Evolutionary conservation across 2,797 vertebrate genomes (phyloP).

Genomic region (Iguana delicatissima): DNA sequence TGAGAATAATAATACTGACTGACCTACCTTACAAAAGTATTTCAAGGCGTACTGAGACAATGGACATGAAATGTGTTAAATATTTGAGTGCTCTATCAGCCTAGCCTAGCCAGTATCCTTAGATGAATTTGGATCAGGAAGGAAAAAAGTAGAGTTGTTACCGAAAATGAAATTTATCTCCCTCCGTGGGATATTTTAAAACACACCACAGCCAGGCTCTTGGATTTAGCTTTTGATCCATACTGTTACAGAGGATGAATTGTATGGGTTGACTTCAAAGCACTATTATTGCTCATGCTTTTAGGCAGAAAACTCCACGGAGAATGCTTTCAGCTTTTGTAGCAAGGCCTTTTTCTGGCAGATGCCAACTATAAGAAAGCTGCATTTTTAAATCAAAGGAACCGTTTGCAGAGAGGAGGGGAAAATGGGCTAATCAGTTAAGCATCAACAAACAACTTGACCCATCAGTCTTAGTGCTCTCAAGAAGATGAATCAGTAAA

Average conservation of each 20-base stretch:
- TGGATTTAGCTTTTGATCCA: conserved; percentile 7
- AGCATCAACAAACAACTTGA: not conserved
- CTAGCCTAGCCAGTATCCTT: not conserved
- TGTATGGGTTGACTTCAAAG: conserved; percentile 27
- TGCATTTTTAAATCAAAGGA: conserved; percentile 30
- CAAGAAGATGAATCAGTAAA: not conserved
- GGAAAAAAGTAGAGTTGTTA: not conserved
- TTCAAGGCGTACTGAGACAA: not conserved
- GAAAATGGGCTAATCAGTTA: conserved; percentile 1
- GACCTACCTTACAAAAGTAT: not conserved
- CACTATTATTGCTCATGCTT: conserved; percentile 1
- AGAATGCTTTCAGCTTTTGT: conserved; percentile 39
- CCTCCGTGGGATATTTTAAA: not conserved
- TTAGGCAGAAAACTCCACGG: conserved; percentile 20
- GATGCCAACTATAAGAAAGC: not conserved
- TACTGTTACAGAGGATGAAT: not conserved
- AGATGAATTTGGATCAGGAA: conserved; percentile 9
- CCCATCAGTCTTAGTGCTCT: conserved; percentile 29
- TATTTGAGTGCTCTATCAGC: not conserved
- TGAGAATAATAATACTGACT: not conserved
- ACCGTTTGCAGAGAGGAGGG: not conserved
- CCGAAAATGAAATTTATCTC: conserved; percentile 20
- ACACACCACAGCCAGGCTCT: not conserved
- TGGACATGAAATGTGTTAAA: not conserved
- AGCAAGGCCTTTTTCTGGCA: conserved; percentile 22